phyloP scores from a whole-genome alignment of 2,113 vertebrate genomes.

The Pollimyrus isidori region DNA sequence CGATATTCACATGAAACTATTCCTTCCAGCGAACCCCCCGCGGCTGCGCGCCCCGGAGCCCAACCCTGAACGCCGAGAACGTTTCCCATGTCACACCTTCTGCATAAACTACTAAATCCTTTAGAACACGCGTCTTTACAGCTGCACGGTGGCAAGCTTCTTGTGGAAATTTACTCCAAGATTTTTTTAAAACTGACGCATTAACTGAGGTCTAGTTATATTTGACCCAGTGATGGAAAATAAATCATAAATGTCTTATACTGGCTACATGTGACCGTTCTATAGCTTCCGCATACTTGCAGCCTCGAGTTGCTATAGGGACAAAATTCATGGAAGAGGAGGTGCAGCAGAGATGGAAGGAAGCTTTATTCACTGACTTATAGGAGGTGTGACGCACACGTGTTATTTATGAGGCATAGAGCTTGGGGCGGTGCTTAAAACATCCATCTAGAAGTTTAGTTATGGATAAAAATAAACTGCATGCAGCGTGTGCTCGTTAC shows the following conservation, averaged over 20 bases:
- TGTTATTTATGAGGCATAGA: neutral
- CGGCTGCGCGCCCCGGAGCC: neutral
- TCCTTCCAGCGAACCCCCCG: neutral
- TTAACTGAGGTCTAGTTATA: neutral
- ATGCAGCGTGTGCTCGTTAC: neutral
- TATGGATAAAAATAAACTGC: neutral
- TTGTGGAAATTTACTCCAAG: neutral
- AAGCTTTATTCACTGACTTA: neutral
- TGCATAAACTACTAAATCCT: neutral
- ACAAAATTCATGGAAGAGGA: neutral
- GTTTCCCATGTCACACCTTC: neutral
- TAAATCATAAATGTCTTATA: neutral
- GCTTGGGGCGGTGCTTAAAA: neutral
- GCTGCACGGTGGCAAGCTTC: neutral
- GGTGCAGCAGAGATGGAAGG: neutral
- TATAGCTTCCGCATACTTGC: neutral
- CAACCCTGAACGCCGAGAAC: neutral
- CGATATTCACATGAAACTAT: neutral
- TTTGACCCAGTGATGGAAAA: neutral
- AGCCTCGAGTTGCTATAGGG: neutral
- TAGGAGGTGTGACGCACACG: neutral
- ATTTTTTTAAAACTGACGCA: neutral
- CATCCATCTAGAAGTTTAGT: neutral
- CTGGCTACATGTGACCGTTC: neutral
- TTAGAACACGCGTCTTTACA: neutral